Evolutionary conservation across 1,140 invertebrate genomes (phyloP).

Genomic region (Hypothenemus hampei): DNA sequence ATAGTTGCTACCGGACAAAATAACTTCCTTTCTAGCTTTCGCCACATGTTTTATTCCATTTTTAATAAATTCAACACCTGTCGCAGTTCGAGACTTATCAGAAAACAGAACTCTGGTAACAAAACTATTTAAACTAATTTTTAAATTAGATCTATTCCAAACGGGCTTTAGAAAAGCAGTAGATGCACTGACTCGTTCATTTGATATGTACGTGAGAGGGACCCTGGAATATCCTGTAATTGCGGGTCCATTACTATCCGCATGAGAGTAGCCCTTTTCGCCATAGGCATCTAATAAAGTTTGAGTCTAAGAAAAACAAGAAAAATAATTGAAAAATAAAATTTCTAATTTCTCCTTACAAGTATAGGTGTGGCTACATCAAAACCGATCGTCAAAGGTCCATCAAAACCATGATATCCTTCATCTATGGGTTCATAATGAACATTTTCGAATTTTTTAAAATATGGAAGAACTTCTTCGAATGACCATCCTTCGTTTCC

Average conservation of each 20-base stretch:
- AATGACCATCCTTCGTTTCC: not conserved
- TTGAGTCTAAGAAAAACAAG: not conserved
- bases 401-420: not conserved
- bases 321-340: not conserved
- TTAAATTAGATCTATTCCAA: slow-evolving; percentile 52
- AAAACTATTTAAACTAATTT: slow-evolving; percentile 54
- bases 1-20: slow-evolving; percentile 59
- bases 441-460: not conserved
- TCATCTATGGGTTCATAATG: not conserved
- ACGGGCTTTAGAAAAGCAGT: slow-evolving; percentile 24
- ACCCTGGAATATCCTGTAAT: not conserved
- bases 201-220: not conserved
- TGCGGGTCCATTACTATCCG: not conserved
- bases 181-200: slow-evolving; percentile 18
- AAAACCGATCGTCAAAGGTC: not conserved
- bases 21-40: slow-evolving; percentile 53
- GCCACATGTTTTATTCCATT: slow-evolving; percentile 44
- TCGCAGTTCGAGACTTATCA: slow-evolving; percentile 44
- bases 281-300: not conserved
- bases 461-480: not conserved
- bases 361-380: not conserved
- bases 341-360: not conserved
- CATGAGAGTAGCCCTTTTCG: not conserved
- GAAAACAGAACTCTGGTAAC: slow-evolving; percentile 54
- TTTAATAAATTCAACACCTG: slow-evolving; percentile 55